phyloP scores from a whole-genome alignment of 2,888 invertebrate genomes.

The Ecliptopera silaceata region DNA sequence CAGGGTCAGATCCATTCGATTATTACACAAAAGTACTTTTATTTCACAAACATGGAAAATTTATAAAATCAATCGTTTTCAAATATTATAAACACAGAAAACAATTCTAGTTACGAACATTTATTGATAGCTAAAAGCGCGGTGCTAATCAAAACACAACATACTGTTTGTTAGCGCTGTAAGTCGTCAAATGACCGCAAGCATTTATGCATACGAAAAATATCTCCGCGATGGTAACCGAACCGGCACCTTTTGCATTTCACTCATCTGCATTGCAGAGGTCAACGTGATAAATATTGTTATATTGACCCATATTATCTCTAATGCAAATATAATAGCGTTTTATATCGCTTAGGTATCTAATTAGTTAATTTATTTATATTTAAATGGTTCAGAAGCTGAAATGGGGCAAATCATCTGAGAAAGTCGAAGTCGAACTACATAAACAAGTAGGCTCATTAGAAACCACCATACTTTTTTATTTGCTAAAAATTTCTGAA shows the following conservation, averaged over 20 bases:
- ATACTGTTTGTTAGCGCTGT: too few species aligned
- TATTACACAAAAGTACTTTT: neutral
- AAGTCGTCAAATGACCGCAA: too few species aligned
- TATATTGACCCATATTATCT: neutral
- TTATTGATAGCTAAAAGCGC: too few species aligned
- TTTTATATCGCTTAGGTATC: neutral
- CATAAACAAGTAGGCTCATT: too few species aligned
- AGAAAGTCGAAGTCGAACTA: neutral
- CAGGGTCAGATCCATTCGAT: conserved; percentile 26
- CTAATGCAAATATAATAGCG: neutral
- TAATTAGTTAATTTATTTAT: neutral
- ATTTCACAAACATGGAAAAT: neutral
- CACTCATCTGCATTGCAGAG: neutral
- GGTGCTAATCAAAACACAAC: too few species aligned
- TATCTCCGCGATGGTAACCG: neutral
- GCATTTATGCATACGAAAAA: too few species aligned
- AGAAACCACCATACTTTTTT: neutral
- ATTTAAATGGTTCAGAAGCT: neutral
- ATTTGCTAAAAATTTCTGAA: neutral
- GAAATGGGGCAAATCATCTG: neutral
- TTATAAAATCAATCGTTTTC: neutral
- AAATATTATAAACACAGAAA: too few species aligned
- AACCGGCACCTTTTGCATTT: neutral
- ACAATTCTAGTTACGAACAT: too few species aligned
- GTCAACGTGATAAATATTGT: neutral